phyloP scores from a whole-genome alignment of 92 coral and sea anemone genomes.

The Isaurus tuberculatus region DNA sequence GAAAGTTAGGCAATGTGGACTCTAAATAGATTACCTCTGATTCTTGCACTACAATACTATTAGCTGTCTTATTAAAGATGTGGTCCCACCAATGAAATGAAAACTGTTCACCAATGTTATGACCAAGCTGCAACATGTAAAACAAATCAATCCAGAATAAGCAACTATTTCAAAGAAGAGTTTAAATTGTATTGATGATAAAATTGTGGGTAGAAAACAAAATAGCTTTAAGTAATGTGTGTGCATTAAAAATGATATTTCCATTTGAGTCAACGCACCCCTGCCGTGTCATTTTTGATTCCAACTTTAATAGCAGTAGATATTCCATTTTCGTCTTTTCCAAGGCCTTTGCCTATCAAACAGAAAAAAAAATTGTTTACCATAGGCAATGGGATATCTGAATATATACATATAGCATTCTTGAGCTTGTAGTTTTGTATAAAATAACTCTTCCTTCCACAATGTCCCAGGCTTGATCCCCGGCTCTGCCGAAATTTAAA shows the following conservation, averaged over 20 bases:
- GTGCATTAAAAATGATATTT: no score
- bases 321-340: conserved; percentile 91
- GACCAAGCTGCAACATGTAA: conserved; percentile 74
- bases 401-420: no score
- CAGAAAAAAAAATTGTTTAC: not conserved
- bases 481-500: no score
- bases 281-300: conserved; percentile 84
- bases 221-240: no score
- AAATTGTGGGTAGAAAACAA: no score
- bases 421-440: no score
- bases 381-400: no score
- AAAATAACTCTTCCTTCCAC: no score
- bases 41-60: conserved; percentile 84
- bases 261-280: conserved; percentile 85
- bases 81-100: conserved; percentile 99
- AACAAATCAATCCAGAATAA: not conserved
- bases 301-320: conserved; percentile 94
- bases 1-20: no score
- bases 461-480: no score
- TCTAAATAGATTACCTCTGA: conserved; percentile 65
- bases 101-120: conserved; percentile 91
- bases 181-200: no score
- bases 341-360: conserved; percentile 91
- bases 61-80: conserved; percentile 94
- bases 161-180: no score